Conservation (phyloP, 2,797 vertebrate species). For the Acanthornis magna region DNA sequence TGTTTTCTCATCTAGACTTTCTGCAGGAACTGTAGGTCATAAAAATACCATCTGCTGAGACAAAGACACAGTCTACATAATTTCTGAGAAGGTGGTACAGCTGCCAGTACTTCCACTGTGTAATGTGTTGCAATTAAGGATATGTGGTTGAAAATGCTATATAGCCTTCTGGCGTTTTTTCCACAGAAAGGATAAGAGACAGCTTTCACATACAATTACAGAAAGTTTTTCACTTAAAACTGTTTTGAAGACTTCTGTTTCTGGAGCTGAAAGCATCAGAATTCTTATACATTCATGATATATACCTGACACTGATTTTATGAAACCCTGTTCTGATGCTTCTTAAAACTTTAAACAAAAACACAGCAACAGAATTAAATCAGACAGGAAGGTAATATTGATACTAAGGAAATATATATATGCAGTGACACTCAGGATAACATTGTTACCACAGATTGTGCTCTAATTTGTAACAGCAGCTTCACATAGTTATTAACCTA, state of each 20-base stretch:
- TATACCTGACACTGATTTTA: not conserved
- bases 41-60: constrained; percentile 46
- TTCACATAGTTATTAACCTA: not conserved
- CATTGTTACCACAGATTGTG: not conserved
- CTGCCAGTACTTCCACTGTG: not conserved
- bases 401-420: not conserved
- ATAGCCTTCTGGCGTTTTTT: not conserved
- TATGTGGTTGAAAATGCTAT: not conserved
- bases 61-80: not conserved
- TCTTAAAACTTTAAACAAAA: not conserved
- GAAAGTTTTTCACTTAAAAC: not conserved
- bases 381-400: not conserved
- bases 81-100: constrained; percentile 11
- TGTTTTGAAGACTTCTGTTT: not conserved
- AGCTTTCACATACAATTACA: not conserved
- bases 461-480: not conserved
- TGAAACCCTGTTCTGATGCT: not conserved
- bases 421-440: not conserved
- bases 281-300: not conserved
- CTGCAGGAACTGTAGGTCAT: not conserved
- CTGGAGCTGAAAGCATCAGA: not conserved
- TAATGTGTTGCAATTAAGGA: constrained; percentile 9
- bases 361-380: not conserved
- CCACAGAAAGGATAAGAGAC: not conserved
- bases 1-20: not conserved